phyloP scores from a whole-genome alignment of 2,888 invertebrate genomes.

The Drosophila cracens region DNA sequence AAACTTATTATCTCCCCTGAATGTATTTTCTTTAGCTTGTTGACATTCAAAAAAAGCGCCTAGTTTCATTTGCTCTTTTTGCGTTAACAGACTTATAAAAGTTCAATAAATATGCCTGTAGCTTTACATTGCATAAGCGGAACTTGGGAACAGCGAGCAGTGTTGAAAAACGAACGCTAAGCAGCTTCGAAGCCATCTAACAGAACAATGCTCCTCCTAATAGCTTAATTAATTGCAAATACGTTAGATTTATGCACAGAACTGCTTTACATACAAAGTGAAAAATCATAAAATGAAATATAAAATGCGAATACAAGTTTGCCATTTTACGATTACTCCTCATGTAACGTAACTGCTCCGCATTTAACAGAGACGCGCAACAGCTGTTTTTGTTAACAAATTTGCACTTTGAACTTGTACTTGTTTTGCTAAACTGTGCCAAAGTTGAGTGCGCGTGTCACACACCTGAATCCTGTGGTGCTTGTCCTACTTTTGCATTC shows the following conservation, averaged over 20 bases:
- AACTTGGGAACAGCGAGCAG: background rate
- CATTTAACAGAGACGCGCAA: slow-evolving; percentile 27
- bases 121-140: background rate
- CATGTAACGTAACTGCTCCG: slow-evolving; percentile 21
- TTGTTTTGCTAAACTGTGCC: slow-evolving; percentile 44
- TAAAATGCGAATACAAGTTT: background rate
- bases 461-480: slow-evolving; percentile 25
- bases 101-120: background rate
- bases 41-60: background rate
- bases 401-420: slow-evolving; percentile 71
- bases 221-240: background rate
- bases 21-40: background rate
- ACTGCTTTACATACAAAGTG: background rate
- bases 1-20: background rate
- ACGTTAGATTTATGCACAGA: background rate
- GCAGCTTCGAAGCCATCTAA: background rate
- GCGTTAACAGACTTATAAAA: background rate
- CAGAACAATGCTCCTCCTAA: background rate
- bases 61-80: background rate
- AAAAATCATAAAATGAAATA: background rate
- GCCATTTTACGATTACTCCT: slow-evolving; percentile 24
- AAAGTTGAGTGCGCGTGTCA: slow-evolving; percentile 61
- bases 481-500: slow-evolving; percentile 32
- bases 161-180: background rate
- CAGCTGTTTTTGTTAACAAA: slow-evolving; percentile 51